phyloP scores from a whole-genome alignment of 2,113 vertebrate genomes.

The Pheucticus melanocephalus region DNA sequence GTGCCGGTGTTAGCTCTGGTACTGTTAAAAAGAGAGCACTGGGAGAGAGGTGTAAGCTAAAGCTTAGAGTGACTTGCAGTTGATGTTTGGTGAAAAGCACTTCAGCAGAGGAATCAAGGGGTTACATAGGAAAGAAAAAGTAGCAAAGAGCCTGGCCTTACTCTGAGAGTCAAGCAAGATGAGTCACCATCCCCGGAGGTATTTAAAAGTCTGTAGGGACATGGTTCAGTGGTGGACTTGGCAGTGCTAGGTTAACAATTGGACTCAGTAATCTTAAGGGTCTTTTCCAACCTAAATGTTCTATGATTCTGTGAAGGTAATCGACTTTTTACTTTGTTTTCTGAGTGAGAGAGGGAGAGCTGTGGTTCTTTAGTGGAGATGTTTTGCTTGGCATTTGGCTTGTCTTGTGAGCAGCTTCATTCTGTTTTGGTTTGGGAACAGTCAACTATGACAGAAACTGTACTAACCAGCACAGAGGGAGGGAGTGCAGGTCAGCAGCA shows the following conservation, averaged over 20 bases:
- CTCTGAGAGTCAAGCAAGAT: not conserved
- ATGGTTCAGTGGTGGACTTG: not conserved
- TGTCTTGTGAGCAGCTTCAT: not conserved
- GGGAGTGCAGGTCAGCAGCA: not conserved
- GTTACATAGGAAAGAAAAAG: not conserved
- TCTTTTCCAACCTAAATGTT: not conserved
- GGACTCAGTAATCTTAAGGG: not conserved
- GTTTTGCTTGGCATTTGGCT: not conserved
- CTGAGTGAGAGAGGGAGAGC: not conserved
- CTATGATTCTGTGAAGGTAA: not conserved
- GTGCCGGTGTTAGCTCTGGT: not conserved
- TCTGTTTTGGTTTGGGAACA: not conserved
- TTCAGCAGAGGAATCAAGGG: not conserved
- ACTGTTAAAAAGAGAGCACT: not conserved
- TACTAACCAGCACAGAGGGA: not conserved
- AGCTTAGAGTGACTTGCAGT: not conserved
- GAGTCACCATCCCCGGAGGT: not conserved
- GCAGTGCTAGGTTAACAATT: not conserved
- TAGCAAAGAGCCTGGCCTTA: not conserved
- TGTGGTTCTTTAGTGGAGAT: not conserved
- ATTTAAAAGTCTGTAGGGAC: not conserved
- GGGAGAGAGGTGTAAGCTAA: not conserved
- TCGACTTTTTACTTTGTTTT: not conserved
- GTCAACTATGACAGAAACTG: not conserved
- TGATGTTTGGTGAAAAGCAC: not conserved